phyloP scores from a whole-genome alignment of 2,888 invertebrate species.

The Marronus borbonicus region DNA sequence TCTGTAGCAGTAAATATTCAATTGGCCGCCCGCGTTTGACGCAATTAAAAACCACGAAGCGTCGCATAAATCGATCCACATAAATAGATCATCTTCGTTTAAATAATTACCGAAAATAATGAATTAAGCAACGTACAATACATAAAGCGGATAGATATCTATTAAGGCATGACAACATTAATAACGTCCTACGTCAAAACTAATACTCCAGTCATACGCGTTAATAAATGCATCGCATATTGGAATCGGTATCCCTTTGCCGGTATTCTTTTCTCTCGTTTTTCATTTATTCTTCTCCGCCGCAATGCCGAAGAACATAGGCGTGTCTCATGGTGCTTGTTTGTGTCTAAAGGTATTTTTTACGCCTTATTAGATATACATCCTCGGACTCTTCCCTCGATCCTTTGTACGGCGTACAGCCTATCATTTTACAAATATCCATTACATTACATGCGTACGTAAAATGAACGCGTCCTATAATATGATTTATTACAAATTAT shows the following conservation, averaged over 20 bases:
- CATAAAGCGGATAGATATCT: constrained; percentile 32
- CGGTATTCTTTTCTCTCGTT: not conserved
- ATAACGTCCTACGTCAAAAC: constrained; percentile 40
- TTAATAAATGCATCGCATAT: constrained; percentile 44
- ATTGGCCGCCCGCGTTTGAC: not conserved
- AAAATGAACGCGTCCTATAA: constrained; percentile 35
- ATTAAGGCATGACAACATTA: constrained; percentile 46
- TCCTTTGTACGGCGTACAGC: constrained; percentile 19
- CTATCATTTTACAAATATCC: constrained; percentile 43
- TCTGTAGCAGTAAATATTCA: constrained; percentile 1
- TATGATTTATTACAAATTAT: constrained; percentile 46
- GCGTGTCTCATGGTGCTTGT: constrained; percentile 40
- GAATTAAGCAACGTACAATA: constrained; percentile 24
- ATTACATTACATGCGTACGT: constrained; percentile 37
- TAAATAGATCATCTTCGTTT: constrained; percentile 36
- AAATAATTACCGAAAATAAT: constrained; percentile 46
- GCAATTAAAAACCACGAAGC: not conserved
- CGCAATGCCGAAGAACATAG: constrained; percentile 36
- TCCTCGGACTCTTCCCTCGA: constrained; percentile 28
- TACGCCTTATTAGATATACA: constrained; percentile 46
- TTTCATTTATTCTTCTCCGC: constrained; percentile 30
- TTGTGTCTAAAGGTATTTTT: constrained; percentile 44
- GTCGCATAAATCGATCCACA: constrained; percentile 12
- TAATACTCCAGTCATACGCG: constrained; percentile 39
- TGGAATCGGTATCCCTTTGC: constrained; percentile 40